phyloP scores from a whole-genome alignment of 1,140 invertebrate species.

The Carposina sasakii region DNA sequence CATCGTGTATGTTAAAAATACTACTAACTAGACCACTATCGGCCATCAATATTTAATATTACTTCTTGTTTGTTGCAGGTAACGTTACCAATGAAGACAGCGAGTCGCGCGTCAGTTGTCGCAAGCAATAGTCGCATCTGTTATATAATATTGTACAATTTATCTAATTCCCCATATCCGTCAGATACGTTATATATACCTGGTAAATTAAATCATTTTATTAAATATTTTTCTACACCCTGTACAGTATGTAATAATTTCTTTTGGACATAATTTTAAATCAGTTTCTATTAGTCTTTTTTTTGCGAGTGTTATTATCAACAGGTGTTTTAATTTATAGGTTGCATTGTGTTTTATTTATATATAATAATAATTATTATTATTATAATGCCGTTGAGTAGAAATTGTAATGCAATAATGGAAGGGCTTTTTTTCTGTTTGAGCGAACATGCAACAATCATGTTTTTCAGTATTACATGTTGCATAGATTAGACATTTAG shows the following conservation, averaged over 20 bases:
- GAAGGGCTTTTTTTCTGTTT: slow-evolving; percentile 9
- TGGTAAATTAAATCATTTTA: slow-evolving; percentile 21
- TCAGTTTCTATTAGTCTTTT: slow-evolving; percentile 7
- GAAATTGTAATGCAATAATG: slow-evolving; percentile 17
- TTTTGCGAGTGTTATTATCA: slow-evolving; percentile 14
- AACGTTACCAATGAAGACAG: slow-evolving; percentile 37
- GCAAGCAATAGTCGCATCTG: slow-evolving; percentile 45
- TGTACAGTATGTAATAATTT: slow-evolving; percentile 39
- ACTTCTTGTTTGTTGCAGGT: slow-evolving; percentile 32
- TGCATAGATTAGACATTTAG: slow-evolving; percentile 41
- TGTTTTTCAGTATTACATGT: slow-evolving; percentile 55
- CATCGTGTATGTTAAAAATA: no score
- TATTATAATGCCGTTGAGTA: slow-evolving; percentile 24
- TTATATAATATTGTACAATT: slow-evolving; percentile 38
- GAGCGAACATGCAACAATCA: slow-evolving; percentile 23
- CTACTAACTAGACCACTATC: no score
- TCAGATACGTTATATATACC: slow-evolving; percentile 14
- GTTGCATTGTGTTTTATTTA: slow-evolving; percentile 27
- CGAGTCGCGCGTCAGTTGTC: slow-evolving; percentile 14
- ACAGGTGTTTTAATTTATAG: slow-evolving; percentile 29
- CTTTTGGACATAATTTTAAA: slow-evolving; percentile 24
- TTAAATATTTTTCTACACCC: slow-evolving; percentile 31
- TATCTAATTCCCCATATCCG: slow-evolving; percentile 29
- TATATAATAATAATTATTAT: slow-evolving; percentile 29
- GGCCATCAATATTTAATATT: no score